Evolutionary conservation across 2,113 vertebrate species (phyloP).

Genomic region (Hoplias malabaricus): DNA sequence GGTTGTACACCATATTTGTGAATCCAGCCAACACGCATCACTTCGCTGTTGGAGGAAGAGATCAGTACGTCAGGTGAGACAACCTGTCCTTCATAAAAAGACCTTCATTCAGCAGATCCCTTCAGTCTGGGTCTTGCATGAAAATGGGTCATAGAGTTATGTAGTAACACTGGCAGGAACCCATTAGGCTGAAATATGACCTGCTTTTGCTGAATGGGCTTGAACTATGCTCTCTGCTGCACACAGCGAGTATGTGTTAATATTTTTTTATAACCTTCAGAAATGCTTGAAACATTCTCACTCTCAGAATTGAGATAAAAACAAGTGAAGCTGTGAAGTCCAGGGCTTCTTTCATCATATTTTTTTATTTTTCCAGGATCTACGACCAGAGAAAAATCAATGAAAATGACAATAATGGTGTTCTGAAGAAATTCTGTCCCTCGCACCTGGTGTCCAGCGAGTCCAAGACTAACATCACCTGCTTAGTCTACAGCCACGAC

Average conservation of each 20-base stretch:
- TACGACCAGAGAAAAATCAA: slow-evolving; percentile 95
- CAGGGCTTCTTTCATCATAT: not conserved
- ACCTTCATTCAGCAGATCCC: not conserved
- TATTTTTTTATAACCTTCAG: too few relatives aligned
- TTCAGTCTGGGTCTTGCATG: not conserved
- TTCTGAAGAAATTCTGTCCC: slow-evolving; percentile 95
- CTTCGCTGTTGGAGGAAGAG: slow-evolving; percentile 92
- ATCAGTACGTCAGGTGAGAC: slow-evolving; percentile 90
- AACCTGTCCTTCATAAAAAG: not conserved
- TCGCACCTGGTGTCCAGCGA: slow-evolving; percentile 94
- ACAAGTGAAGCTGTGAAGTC: too few relatives aligned
- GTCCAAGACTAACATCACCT: slow-evolving; percentile 97
- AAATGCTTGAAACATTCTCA: too few relatives aligned
- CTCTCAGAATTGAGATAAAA: too few relatives aligned
- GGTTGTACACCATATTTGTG: slow-evolving; percentile 93
- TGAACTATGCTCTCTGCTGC: too few relatives aligned
- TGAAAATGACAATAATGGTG: slow-evolving; percentile 92
- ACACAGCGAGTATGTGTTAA: too few relatives aligned
- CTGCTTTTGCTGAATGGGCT: too few relatives aligned
- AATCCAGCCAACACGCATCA: slow-evolving; percentile 92
- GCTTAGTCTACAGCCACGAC: slow-evolving; percentile 94
- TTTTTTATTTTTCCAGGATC: slow-evolving; percentile 74
- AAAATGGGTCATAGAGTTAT: too few relatives aligned
- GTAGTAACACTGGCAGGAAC: too few relatives aligned
- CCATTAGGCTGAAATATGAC: too few relatives aligned